Conservation (phyloP, 1,140 invertebrate genomes). For the Megathymus violae region DNA sequence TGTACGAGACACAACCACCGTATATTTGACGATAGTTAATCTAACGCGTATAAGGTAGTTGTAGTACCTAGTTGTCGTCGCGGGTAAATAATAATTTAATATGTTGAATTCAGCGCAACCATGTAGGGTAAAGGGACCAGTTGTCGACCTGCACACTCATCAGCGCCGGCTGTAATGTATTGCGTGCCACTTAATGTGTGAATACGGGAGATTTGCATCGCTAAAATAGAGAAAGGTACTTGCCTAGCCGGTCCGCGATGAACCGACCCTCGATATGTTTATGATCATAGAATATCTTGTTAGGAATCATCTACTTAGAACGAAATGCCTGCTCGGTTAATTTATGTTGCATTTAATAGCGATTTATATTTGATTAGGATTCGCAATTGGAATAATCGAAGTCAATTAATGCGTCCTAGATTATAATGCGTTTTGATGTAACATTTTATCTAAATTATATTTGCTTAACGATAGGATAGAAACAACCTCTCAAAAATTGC, state of each 20-base stretch:
- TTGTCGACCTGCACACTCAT: slow-evolving; percentile 21
- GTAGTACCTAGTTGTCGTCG: slow-evolving; percentile 18
- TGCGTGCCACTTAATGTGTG: slow-evolving; percentile 34
- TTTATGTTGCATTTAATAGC: slow-evolving; percentile 20
- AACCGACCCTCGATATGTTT: slow-evolving; percentile 25
- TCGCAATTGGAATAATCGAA: background rate
- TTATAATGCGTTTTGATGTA: background rate
- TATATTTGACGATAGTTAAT: slow-evolving; percentile 7
- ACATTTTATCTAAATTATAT: too few species aligned
- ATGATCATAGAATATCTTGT: slow-evolving; percentile 33
- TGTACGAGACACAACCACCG: too few species aligned
- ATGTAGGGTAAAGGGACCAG: slow-evolving; percentile 33
- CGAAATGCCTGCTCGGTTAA: slow-evolving; percentile 3
- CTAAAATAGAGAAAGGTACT: slow-evolving; percentile 36
- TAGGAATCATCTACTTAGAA: slow-evolving; percentile 28
- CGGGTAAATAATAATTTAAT: slow-evolving; percentile 33
- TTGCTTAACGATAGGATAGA: too few species aligned
- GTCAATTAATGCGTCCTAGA: background rate
- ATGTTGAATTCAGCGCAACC: slow-evolving; percentile 40
- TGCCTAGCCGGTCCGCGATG: slow-evolving; percentile 15
- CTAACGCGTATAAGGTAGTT: slow-evolving; percentile 5
- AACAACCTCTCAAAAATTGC: too few species aligned
- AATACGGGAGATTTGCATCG: slow-evolving; percentile 38
- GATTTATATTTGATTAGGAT: slow-evolving; percentile 17
- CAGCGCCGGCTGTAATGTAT: slow-evolving; percentile 28